A percentile compares a stretch with the other conserved stretches of the same genome.
Conservation (phyloP, 2,797 vertebrate genomes). For the Urophycis tenuis region DNA sequence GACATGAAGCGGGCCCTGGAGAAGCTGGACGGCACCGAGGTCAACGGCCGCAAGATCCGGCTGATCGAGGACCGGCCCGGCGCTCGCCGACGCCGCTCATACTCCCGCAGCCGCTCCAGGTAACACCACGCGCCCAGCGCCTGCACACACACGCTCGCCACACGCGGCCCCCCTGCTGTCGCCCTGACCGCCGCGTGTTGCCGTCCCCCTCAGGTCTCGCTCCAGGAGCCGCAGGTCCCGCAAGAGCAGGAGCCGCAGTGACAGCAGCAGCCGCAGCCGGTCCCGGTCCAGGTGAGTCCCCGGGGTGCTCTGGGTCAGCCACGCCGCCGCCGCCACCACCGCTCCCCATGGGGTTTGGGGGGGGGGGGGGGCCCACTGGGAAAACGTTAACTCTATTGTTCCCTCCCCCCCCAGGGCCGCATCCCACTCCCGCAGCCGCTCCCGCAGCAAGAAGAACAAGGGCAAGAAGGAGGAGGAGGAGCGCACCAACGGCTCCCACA, state of each 20-base stretch:
- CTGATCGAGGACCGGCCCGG: slow-evolving; percentile 93
- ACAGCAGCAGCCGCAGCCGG: slow-evolving; percentile 83
- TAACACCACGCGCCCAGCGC: slow-evolving; percentile 36
- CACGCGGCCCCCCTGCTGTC: not conserved
- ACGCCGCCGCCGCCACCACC: too few relatives aligned
- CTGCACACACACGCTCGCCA: too few relatives aligned
- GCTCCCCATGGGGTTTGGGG: too few relatives aligned
- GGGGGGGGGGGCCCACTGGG: too few relatives aligned
- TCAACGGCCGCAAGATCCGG: slow-evolving; percentile 93
- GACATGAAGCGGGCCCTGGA: slow-evolving; percentile 98
- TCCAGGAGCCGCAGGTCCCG: slow-evolving; percentile 89
- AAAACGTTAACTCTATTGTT: not conserved
- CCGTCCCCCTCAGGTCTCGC: slow-evolving; percentile 75
- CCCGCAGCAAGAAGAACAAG: slow-evolving; percentile 80
- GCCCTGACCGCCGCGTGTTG: not conserved
- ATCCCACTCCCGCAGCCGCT: slow-evolving; percentile 82
- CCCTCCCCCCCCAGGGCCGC: slow-evolving; percentile 61
- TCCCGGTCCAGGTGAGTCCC: slow-evolving; percentile 82
- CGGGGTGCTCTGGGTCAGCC: too few relatives aligned
- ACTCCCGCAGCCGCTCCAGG: slow-evolving; percentile 91
- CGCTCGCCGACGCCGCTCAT: slow-evolving; percentile 82
- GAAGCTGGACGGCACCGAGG: slow-evolving; percentile 93
- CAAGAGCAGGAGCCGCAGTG: slow-evolving; percentile 88
- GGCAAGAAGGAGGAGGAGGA: slow-evolving; percentile 76
- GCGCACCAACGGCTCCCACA: slow-evolving; percentile 67